Evolutionary conservation across 2,888 invertebrate genomes (phyloP).

Genomic region (Nephrotoma guestfalica): DNA sequence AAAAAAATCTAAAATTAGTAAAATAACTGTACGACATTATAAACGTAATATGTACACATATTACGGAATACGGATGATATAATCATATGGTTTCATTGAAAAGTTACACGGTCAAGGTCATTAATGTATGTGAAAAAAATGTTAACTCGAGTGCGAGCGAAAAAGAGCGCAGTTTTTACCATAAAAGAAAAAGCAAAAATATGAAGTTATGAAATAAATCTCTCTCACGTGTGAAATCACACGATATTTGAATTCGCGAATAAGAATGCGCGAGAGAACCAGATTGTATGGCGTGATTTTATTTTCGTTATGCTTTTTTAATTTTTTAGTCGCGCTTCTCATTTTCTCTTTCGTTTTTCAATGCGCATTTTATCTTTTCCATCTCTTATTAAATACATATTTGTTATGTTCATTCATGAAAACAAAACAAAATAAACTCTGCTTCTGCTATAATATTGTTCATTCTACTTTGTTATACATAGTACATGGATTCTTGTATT

Average conservation of each 20-base stretch:
- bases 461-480: neutral
- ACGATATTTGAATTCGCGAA: conserved; percentile 3
- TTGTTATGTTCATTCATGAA: neutral
- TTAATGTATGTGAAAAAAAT: neutral
- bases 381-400: neutral
- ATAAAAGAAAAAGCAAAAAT: neutral
- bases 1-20: neutral
- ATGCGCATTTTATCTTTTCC: neutral
- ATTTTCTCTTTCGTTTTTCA: neutral
- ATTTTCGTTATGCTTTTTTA: neutral
- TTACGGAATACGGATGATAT: neutral
- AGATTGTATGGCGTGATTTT: neutral
- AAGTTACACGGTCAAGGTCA: neutral
- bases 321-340: neutral
- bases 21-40: neutral
- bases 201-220: neutral
- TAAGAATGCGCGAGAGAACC: neutral
- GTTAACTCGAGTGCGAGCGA: neutral
- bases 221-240: neutral
- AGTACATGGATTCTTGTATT: neutral
- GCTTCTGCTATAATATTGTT: neutral
- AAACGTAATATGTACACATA: neutral
- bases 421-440: neutral
- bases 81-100: neutral
- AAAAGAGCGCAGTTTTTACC: neutral